phyloP scores from a whole-genome alignment of 2,797 vertebrate species.

The Falco rusticolus region DNA sequence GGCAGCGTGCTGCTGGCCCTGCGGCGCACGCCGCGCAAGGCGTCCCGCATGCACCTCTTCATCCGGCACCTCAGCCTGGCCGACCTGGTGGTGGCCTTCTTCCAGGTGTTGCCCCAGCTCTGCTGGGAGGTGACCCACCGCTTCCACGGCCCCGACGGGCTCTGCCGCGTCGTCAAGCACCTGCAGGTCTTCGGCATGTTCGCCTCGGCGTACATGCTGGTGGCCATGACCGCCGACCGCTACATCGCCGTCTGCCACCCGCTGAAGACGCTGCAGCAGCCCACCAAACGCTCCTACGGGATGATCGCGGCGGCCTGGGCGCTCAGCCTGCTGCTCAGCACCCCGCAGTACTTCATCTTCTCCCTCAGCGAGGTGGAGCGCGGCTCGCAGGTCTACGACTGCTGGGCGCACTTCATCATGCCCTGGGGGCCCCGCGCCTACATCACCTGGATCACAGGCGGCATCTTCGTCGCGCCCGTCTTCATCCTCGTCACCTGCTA shows the following conservation, averaged over 20 bases:
- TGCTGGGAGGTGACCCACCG: constrained; percentile 96
- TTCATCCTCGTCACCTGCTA: constrained; percentile 88
- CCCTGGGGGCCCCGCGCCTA: constrained; percentile 91
- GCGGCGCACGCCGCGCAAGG: constrained; percentile 91
- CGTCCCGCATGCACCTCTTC: constrained; percentile 95
- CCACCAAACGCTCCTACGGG: constrained; percentile 87
- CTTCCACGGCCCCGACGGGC: constrained; percentile 91
- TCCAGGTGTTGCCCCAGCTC: constrained; percentile 95
- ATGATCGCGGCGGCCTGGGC: constrained; percentile 93
- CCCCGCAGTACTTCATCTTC: constrained; percentile 95
- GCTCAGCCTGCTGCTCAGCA: constrained; percentile 90
- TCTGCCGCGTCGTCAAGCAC: constrained; percentile 95
- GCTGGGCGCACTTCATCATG: constrained; percentile 92
- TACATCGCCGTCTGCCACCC: constrained; percentile 98
- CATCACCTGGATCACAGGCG: constrained; percentile 93
- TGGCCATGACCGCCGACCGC: constrained; percentile 96
- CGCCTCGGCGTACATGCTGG: constrained; percentile 96
- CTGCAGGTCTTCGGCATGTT: constrained; percentile 97
- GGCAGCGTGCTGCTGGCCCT: constrained; percentile 89
- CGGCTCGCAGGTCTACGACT: constrained; percentile 88
- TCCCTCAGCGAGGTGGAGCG: constrained; percentile 89
- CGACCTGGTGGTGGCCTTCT: constrained; percentile 94
- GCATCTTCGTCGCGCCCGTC: constrained; percentile 91
- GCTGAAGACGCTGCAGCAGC: constrained; percentile 92
- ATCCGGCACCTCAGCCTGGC: constrained; percentile 95